Evolutionary conservation across 2,888 invertebrate genomes (phyloP).

Genomic region (Synanthedon tipuliformis): DNA sequence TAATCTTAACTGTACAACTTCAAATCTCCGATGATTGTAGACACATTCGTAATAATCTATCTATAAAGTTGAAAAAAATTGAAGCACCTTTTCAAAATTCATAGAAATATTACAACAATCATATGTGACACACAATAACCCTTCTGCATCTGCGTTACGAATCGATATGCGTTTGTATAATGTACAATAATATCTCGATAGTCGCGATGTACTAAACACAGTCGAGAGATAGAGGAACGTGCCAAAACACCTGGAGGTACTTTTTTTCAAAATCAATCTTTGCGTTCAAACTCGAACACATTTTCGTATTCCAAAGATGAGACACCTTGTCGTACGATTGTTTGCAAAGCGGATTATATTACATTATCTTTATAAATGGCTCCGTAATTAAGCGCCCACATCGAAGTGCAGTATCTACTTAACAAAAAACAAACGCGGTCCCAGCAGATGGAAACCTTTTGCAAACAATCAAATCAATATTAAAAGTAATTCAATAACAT

Average conservation of each 20-base stretch:
- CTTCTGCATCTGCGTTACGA: constrained; percentile 48
- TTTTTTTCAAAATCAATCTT: constrained; percentile 30
- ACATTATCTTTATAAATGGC: constrained; percentile 62
- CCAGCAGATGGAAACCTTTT: constrained; percentile 58
- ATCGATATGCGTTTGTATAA: constrained; percentile 15
- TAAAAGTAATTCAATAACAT: constrained; percentile 68
- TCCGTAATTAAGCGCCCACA: constrained; percentile 66
- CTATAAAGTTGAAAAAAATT: constrained; percentile 11
- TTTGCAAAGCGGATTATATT: constrained; percentile 61
- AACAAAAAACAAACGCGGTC: constrained; percentile 39
- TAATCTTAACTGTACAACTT: too few species aligned
- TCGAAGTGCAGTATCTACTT: constrained; percentile 38
- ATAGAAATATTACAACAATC: constrained; percentile 46
- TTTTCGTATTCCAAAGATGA: constrained; percentile 29
- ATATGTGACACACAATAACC: constrained; percentile 41
- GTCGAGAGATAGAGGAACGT: constrained; percentile 35
- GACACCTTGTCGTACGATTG: constrained; percentile 58
- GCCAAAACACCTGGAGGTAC: constrained; percentile 49
- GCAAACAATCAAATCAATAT: constrained; percentile 59
- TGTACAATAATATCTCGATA: constrained; percentile 11
- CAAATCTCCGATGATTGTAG: too few species aligned
- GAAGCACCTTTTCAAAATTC: constrained; percentile 40
- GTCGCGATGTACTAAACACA: constrained; percentile 16
- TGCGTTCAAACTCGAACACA: constrained; percentile 38
- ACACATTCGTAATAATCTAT: constrained; percentile 27